These are phyloP conservation scores for Elgonia sp. DNA, from an alignment of 2,888 invertebrate species.

Conservation along the genomic window DNA sequence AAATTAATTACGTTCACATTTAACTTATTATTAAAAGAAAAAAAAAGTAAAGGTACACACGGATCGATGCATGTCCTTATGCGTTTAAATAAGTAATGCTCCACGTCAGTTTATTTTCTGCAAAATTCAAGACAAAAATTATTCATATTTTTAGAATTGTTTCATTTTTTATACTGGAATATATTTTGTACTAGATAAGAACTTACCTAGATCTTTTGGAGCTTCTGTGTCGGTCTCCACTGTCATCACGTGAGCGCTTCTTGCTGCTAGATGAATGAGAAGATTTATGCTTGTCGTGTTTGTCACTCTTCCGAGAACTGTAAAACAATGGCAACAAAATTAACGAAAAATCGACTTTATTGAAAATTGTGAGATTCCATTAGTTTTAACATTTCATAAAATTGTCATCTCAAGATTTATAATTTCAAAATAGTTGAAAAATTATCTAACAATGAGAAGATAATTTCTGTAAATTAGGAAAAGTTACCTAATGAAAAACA, in stretches of 20 bases:
- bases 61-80: slow-evolving; percentile 7
- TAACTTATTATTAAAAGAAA: slow-evolving; percentile 6
- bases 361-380: slow-evolving; percentile 7
- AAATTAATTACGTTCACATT: slow-evolving; percentile 6
- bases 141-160: too few relatives aligned
- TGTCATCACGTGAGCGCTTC: slow-evolving; percentile 93
- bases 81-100: slow-evolving; percentile 21
- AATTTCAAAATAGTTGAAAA: too few relatives aligned
- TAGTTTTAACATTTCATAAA: too few relatives aligned
- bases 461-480: too few relatives aligned
- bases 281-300: slow-evolving; percentile 86
- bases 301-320: slow-evolving; percentile 86
- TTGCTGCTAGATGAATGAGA: slow-evolving; percentile 88
- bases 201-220: slow-evolving; percentile 91
- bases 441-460: too few relatives aligned
- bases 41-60: slow-evolving; percentile 13
- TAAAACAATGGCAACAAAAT: slow-evolving; percentile 37
- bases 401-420: too few relatives aligned
- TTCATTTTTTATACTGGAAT: too few relatives aligned
- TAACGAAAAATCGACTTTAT: slow-evolving; percentile 53
- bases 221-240: slow-evolving; percentile 90
- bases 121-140: slow-evolving; percentile 3
- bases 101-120: slow-evolving; percentile 29
- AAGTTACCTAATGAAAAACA: too few relatives aligned
- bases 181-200: too few relatives aligned